Evolutionary conservation across 2,888 invertebrate genomes (phyloP).

Genomic region (Congeria kusceri): DNA sequence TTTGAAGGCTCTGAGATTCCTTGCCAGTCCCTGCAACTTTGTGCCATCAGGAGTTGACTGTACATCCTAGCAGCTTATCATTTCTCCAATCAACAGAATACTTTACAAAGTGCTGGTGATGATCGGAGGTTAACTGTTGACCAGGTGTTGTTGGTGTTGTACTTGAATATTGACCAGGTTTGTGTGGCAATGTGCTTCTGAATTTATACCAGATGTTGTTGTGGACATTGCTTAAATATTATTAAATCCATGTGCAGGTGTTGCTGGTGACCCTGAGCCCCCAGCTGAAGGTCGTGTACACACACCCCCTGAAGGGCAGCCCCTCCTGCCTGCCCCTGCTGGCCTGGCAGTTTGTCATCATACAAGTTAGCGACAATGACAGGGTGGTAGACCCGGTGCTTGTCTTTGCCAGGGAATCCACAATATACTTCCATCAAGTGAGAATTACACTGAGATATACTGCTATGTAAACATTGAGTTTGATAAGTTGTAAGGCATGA

Average conservation of each 20-base stretch:
- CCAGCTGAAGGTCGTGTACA: slow-evolving; percentile 91
- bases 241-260: slow-evolving; percentile 86
- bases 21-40: too few species aligned
- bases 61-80: too few species aligned
- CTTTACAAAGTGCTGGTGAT: too few species aligned
- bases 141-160: too few species aligned
- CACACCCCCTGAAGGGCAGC: slow-evolving; percentile 89
- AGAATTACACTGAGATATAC: too few species aligned
- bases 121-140: too few species aligned
- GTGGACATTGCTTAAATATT: not conserved
- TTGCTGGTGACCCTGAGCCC: slow-evolving; percentile 93
- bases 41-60: too few species aligned
- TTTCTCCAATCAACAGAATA: slow-evolving; percentile 91
- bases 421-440: slow-evolving; percentile 94
- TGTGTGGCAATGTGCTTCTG: slow-evolving; percentile 96
- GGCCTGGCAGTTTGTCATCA: slow-evolving; percentile 96
- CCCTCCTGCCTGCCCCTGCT: slow-evolving; percentile 94
- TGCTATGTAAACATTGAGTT: too few species aligned
- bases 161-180: slow-evolving; percentile 94
- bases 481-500: too few species aligned
- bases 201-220: slow-evolving; percentile 88
- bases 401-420: slow-evolving; percentile 94
- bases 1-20: too few species aligned
- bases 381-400: slow-evolving; percentile 92
- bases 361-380: slow-evolving; percentile 88